A percentile compares a stretch with the other conserved stretches of the same genome.
Evolutionary conservation across 2,113 vertebrate genomes (phyloP).

Genomic region (Aegotheles bennettii): DNA sequence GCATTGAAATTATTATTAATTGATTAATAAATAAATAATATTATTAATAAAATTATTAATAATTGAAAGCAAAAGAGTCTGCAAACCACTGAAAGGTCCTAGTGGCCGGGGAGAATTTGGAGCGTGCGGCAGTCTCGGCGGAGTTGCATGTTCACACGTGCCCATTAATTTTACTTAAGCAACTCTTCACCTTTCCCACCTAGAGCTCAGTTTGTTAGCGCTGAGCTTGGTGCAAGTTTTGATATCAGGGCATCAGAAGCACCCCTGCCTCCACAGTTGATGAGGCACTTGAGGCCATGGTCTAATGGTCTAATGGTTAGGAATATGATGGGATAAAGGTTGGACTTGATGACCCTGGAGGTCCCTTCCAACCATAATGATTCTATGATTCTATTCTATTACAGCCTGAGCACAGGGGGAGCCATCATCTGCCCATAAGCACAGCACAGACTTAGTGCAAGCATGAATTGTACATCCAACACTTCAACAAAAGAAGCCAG

Average conservation of each 20-base stretch:
- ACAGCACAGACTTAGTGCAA: background rate
- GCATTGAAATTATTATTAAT: too few relatives aligned
- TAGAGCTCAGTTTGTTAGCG: background rate
- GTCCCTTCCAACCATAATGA: too few relatives aligned
- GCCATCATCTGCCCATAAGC: background rate
- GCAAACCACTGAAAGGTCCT: background rate
- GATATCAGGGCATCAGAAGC: background rate
- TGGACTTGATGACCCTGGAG: too few relatives aligned
- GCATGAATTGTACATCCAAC: background rate
- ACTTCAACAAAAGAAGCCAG: background rate
- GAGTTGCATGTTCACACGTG: rapidly evolving
- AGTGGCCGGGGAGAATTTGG: background rate
- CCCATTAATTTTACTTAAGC: background rate
- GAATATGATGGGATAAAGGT: too few relatives aligned
- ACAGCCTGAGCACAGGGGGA: background rate
- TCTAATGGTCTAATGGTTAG: too few relatives aligned
- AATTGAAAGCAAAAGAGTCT: background rate
- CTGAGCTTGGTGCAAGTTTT: background rate
- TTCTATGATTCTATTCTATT: too few relatives aligned
- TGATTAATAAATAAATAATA: too few relatives aligned
- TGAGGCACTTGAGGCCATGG: too few relatives aligned
- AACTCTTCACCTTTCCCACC: background rate
- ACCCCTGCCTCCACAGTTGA: rapidly evolving
- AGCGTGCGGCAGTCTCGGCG: rapidly evolving
- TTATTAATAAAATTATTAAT: too few relatives aligned